Base-by-base conservation (phyloP, 2,113 vertebrate species). In the Peromyscus maniculatus region DNA sequence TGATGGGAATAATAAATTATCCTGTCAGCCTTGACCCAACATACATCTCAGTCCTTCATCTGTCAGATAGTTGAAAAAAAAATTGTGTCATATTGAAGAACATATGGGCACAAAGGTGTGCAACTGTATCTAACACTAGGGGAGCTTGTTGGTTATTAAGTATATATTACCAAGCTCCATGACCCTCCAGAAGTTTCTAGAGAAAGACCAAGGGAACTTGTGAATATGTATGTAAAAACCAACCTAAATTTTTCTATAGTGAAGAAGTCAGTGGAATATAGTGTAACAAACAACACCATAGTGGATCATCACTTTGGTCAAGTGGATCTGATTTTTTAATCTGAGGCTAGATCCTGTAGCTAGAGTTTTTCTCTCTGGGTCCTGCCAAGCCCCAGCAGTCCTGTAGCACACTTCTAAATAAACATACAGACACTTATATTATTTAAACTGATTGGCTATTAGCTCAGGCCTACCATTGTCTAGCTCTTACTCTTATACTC, bases 61-160 rank as follows among this genome's bases (percentile, higher is more conserved):
- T 83, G 9, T 80, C 78, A 79, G 92, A 88, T 57, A 89, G 13
- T 84, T 92, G 33, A 95, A 86, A 96, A 92, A 19, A 93, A 79
- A 9, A 52, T 80, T 64, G 59, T 91, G 4, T 52, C 66, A 83
- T 77, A n/a, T 7, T 71, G 46, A 87, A 89, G 79, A 57, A 66
- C 57, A 36, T 72, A 46, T 13, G 88, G 74, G 6, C 57, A 91
- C 12, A 39, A 26, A 26, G 19, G 10, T 74, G 31, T 83, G 5
- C 19, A 19, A n/a, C 52, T 22, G 6, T 26, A 9, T 93, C 9
- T 17, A 36, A 94, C 24, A 78, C 7, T 72, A 36, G 8, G 11
- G 55, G 8, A 67, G 77, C 0, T 1, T 80, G 43, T 69, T 87
- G 84, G 84, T 43, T 91, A 39, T 94, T 83, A 93, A 88, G 80